These are phyloP conservation scores for Sthenelais limicola DNA, from an alignment of 2,888 invertebrate genomes.

Conservation along the genomic window DNA sequence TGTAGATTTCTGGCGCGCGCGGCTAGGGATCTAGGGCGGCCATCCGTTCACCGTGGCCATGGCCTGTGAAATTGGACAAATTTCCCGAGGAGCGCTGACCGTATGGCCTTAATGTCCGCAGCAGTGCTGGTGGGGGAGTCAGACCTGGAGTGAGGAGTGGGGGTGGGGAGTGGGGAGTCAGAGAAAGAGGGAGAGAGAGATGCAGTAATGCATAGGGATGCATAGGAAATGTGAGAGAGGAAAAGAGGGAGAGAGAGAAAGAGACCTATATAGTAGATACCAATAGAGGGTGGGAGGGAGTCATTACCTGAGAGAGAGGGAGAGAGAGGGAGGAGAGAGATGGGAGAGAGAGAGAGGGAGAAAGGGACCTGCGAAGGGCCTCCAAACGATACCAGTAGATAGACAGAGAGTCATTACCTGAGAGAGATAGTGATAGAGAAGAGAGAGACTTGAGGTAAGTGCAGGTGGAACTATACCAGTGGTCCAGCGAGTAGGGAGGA, in stretches of 20 bases:
- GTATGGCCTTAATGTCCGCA: slow-evolving; percentile 22
- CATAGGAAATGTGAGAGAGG: not conserved
- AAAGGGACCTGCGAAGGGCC: no score
- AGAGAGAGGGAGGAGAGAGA: not conserved
- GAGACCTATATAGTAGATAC: not conserved
- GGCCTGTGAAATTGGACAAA: slow-evolving; percentile 39
- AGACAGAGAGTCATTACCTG: not conserved
- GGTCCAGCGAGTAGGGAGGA: no score
- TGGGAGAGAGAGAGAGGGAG: not conserved
- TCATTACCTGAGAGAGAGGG: not conserved
- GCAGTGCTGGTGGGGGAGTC: not conserved
- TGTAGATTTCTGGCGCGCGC: not conserved
- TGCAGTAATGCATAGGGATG: no score
- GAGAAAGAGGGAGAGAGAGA: slow-evolving; percentile 13
- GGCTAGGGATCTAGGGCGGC: slow-evolving; percentile 32
- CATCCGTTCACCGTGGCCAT: slow-evolving; percentile 24
- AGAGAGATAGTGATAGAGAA: not conserved
- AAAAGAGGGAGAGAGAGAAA: slow-evolving; percentile 7
- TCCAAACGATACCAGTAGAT: no score
- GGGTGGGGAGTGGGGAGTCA: not conserved
- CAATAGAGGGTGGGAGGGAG: not conserved
- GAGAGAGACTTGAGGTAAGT: no score
- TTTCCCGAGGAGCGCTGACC: slow-evolving; percentile 36
- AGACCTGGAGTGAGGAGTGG: not conserved
- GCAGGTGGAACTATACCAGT: no score